Evolutionary conservation across 2,113 vertebrate species (phyloP).

Genomic region (Ceyx margarethae): DNA sequence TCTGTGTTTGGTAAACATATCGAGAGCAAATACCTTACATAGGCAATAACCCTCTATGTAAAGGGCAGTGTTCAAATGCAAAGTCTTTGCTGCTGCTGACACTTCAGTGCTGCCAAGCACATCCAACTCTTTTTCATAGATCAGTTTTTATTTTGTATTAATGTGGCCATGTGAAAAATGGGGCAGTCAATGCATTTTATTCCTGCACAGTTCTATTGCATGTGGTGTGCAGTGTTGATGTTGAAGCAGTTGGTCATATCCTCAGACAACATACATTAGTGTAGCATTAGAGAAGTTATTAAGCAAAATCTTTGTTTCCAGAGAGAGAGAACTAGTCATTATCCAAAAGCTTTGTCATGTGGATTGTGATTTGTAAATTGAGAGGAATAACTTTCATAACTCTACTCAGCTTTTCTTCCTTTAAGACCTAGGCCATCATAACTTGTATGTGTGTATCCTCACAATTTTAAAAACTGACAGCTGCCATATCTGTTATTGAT

Average conservation of each 20-base stretch:
- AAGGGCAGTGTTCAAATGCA: background rate
- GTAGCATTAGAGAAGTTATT: background rate
- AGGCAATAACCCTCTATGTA: background rate
- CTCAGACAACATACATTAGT: background rate
- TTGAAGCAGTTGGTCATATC: background rate
- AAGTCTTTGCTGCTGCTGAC: background rate
- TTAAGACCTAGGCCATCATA: background rate
- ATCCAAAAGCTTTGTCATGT: background rate
- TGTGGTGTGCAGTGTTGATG: accelerated
- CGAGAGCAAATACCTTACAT: background rate
- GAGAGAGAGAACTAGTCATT: background rate
- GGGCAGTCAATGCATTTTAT: background rate
- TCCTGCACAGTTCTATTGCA: background rate
- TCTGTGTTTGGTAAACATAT: background rate
- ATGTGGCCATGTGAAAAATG: background rate
- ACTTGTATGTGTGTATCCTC: background rate
- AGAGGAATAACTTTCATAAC: background rate
- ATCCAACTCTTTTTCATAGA: background rate
- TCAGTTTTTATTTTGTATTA: background rate
- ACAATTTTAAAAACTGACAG: background rate
- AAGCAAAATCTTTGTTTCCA: background rate
- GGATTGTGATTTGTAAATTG: background rate
- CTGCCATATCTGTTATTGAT: constrained; percentile 9
- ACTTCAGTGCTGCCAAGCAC: accelerated
- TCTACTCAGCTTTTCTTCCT: background rate